Percentiles rank a stretch among this genome's conserved stretches.
Evolutionary conservation across 1,140 invertebrate genomes (phyloP).

Genomic region (Coelopa frigida): DNA sequence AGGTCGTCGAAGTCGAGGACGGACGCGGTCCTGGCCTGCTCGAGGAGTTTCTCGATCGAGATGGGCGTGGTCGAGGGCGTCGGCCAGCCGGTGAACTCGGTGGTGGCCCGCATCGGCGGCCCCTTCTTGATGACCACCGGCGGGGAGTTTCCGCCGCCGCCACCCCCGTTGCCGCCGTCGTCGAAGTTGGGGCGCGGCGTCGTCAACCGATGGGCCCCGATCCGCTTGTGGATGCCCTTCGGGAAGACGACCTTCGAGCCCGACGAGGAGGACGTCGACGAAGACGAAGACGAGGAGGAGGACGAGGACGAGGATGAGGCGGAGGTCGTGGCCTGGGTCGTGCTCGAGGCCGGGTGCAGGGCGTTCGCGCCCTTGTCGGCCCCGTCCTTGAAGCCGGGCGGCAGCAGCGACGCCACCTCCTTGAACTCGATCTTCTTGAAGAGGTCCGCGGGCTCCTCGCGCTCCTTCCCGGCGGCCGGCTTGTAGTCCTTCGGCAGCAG

Average conservation of each 20-base stretch:
- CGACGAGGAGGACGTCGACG: slow-evolving; percentile 44
- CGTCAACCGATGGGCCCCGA: slow-evolving; percentile 54
- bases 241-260: slow-evolving; percentile 70
- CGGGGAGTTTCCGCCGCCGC: slow-evolving; percentile 44
- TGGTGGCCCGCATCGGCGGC: slow-evolving; percentile 74
- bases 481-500: slow-evolving; percentile 55
- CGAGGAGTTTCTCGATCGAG: slow-evolving; percentile 70
- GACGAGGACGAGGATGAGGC: slow-evolving; percentile 26
- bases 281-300: slow-evolving; percentile 16
- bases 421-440: slow-evolving; percentile 48
- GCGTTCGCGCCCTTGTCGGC: slow-evolving; percentile 7
- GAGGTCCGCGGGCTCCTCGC: slow-evolving; percentile 14
- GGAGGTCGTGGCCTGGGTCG: slow-evolving; percentile 19
- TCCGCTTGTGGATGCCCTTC: slow-evolving; percentile 64
- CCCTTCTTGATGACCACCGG: slow-evolving; percentile 68
- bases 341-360: slow-evolving; percentile 22
- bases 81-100: slow-evolving; percentile 84
- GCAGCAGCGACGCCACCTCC: slow-evolving; percentile 52
- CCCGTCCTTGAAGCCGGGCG: slow-evolving; percentile 52
- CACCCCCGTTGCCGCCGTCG: slow-evolving; percentile 26
- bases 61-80: slow-evolving; percentile 75
- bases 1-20: slow-evolving; percentile 42
- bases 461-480: background rate
- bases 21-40: slow-evolving; percentile 58
- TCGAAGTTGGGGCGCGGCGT: slow-evolving; percentile 48